Evolutionary conservation across 1,140 invertebrate genomes (phyloP), one percentile per base, ranked within the genome.

Genomic region (Pachyrhynchus sulphureomaculatus): DNA sequence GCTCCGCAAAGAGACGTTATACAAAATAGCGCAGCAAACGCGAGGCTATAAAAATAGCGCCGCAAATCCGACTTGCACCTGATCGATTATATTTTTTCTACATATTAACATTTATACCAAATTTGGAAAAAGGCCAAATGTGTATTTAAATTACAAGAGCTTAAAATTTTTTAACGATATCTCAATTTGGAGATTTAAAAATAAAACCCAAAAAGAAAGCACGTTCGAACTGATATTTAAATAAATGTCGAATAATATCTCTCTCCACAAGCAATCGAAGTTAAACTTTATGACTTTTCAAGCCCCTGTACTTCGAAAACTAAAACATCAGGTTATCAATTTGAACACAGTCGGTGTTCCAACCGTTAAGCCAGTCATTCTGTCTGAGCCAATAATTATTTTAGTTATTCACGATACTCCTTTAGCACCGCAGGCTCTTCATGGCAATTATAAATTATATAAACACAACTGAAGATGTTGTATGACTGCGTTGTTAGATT

Each of bases 331-430:
- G 67, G 69, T 71, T 71, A 71, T 71, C 69, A 71, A 71, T 69
- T 68, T 66, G 68, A 59, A 61, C 60, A 26, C 62, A 58, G 62
- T 69, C 48, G 63, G 69, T 52, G 68, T 66, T 48, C 62, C 53
- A 44, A 51, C 68, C 69, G 64, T 71, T 68, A 69, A 68, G 68
- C 69, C 65, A 65, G 63, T 63, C 59, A 59, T 45, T 47, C 66
- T 69, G 69, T 71, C 69, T 58, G 58, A 49, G 63, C 61, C 66
- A 66, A 71, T 71, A 68, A 71, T 71, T 71, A 71, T 71, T 71
- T 67, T 63, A 69, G 66, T 71, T 71, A 68, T 69, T 71, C 69
- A 71, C 61, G 66, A 66, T 63, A 63, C 55, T 53, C 42, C 58
- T 41, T 57, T 44, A 26, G 49, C 48, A 36, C 51, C 36, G 53